A percentile compares a stretch with the other conserved stretches of the same genome.
phyloP scores from a whole-genome alignment of 1,140 invertebrate species.

The Pseudoatta argentina region DNA sequence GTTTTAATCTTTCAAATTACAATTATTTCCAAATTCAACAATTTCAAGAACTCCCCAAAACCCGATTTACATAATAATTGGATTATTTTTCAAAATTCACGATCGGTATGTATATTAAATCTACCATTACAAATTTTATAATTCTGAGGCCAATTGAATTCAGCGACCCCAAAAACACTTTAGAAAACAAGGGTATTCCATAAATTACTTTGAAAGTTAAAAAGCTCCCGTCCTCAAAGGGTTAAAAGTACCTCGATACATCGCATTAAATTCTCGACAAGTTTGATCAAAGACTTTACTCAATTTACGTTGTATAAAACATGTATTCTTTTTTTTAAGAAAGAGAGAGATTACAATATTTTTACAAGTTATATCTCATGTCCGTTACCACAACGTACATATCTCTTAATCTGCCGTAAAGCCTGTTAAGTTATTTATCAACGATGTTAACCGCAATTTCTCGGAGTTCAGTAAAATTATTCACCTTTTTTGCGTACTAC shows the following conservation, averaged over 20 bases:
- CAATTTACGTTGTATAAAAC: neutral
- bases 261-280: neutral
- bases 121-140: no score
- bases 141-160: no score
- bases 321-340: neutral
- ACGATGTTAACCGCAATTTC: conserved; percentile 39
- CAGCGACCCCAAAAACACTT: no score
- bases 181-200: no score
- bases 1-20: no score
- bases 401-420: neutral
- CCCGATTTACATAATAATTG: no score
- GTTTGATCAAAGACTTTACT: neutral
- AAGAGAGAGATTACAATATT: neutral
- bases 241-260: neutral
- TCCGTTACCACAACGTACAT: neutral
- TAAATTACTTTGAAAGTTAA: no score
- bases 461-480: conserved; percentile 31
- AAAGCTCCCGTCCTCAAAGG: no score
- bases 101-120: no score
- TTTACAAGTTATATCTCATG: neutral
- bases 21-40: no score
- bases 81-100: no score
- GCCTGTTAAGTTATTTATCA: conserved; percentile 21
- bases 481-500: neutral
- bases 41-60: no score